Percentiles rank a stretch among this genome's conserved stretches.
phyloP scores from a whole-genome alignment of 2,888 invertebrate genomes.

The Mythimna loreyi region DNA sequence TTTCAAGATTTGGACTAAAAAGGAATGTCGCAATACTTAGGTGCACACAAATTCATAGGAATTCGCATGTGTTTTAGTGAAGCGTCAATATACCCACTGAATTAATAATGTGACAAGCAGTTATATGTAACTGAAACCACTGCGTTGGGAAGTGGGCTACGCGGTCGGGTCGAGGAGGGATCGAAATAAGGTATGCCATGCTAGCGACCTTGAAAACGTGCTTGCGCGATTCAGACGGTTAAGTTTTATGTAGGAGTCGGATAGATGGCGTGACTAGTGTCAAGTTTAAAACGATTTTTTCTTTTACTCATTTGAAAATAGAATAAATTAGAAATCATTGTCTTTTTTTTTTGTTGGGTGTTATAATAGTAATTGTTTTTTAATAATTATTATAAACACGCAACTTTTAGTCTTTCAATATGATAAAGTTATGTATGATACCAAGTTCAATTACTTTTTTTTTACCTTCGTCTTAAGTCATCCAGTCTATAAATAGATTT shows the following conservation, averaged over 20 bases:
- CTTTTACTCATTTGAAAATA: neutral
- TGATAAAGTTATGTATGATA: neutral
- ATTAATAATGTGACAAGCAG: slow-evolving; percentile 67
- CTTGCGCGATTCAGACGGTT: slow-evolving; percentile 24
- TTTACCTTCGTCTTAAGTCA: neutral
- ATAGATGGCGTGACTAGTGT: slow-evolving; percentile 50
- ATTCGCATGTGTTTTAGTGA: slow-evolving; percentile 83
- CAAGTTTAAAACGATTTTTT: slow-evolving; percentile 23
- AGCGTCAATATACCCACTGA: slow-evolving; percentile 79
- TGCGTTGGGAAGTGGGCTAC: slow-evolving; percentile 79
- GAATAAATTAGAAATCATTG: neutral
- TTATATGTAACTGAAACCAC: slow-evolving; percentile 71
- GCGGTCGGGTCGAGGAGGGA: accelerated
- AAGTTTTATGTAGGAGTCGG: neutral
- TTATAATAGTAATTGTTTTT: neutral
- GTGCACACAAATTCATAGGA: slow-evolving; percentile 81
- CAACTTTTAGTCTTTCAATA: neutral
- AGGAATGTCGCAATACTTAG: slow-evolving; percentile 78
- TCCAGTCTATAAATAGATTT: slow-evolving; percentile 4
- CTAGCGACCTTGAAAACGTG: slow-evolving; percentile 20
- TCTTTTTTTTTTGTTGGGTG: neutral
- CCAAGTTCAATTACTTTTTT: neutral
- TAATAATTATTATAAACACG: neutral
- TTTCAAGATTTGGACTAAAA: slow-evolving; percentile 10
- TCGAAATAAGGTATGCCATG: slow-evolving; percentile 36